Conservation (phyloP, 1,140 invertebrate genomes). For the Saxidomus purpurata region DNA sequence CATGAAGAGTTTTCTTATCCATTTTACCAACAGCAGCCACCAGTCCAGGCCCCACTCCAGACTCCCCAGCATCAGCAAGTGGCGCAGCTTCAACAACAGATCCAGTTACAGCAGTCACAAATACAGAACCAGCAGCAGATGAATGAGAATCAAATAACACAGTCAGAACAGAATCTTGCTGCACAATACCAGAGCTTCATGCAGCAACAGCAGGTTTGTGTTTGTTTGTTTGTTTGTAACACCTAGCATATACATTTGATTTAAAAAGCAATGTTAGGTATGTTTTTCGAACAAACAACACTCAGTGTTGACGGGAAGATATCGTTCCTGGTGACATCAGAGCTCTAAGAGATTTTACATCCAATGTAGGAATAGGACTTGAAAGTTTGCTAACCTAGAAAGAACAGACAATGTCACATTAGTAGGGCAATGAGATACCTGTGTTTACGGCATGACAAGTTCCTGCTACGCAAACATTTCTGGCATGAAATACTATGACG, state of each 20-base stretch:
- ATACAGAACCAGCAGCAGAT: constrained; percentile 89
- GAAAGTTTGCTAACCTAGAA: too few species aligned
- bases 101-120: constrained; percentile 89
- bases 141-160: constrained; percentile 96
- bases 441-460: too few species aligned
- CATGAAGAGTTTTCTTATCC: too few species aligned
- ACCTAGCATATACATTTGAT: background rate
- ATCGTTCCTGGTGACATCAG: background rate
- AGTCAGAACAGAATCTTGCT: constrained; percentile 97
- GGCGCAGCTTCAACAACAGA: constrained; percentile 73
- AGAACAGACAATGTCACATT: too few species aligned
- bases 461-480: too few species aligned
- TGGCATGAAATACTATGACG: too few species aligned
- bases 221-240: background rate
- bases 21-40: background rate
- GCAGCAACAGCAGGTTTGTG: constrained; percentile 86
- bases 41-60: constrained; percentile 58
- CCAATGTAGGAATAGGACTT: too few species aligned
- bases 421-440: too few species aligned
- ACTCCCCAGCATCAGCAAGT: constrained; percentile 74
- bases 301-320: background rate
- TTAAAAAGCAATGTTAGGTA: background rate
- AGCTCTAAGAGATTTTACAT: too few species aligned
- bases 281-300: too few species aligned
- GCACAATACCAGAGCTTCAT: constrained; percentile 94